These are phyloP conservation scores for Aphidius ervi DNA, from an alignment of 1,140 invertebrate genomes.

Conservation along the genomic window DNA sequence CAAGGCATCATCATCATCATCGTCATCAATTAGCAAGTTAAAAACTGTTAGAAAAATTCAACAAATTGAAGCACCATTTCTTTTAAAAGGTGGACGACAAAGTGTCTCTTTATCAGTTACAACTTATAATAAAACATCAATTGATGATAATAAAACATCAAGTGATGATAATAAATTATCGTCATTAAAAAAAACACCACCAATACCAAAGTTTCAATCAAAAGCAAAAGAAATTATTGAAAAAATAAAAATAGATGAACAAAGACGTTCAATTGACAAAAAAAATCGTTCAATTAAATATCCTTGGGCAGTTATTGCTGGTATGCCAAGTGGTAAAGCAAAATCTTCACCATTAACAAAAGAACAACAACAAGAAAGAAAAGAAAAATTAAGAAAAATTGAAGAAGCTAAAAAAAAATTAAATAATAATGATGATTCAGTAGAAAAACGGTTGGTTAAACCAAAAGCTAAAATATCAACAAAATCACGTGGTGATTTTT, in stretches of 20 bases:
- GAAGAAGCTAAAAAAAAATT: conserved; percentile 25
- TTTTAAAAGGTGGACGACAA: conserved; percentile 15
- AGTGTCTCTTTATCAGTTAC: not conserved
- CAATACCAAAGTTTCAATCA: conserved; percentile 7
- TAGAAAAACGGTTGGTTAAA: conserved; percentile 21
- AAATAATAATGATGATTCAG: not conserved
- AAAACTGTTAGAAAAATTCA: conserved; percentile 10
- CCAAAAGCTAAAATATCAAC: conserved; percentile 30
- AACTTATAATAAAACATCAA: conserved; percentile 3
- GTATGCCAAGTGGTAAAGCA: too few relatives aligned
- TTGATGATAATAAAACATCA: too few relatives aligned
- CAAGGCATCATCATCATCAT: not conserved
- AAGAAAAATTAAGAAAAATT: conserved; percentile 30
- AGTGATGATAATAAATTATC: too few relatives aligned
- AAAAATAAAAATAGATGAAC: not conserved
- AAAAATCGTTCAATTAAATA: too few relatives aligned
- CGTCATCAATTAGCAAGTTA: not conserved
- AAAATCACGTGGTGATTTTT: conserved; percentile 31
- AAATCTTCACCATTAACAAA: too few relatives aligned
- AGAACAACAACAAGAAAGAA: conserved; percentile 23
- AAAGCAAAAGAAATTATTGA: not conserved
- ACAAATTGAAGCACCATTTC: conserved; percentile 20
- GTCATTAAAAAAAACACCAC: not conserved
- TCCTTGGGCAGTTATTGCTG: too few relatives aligned
- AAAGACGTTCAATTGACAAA: too few relatives aligned